phyloP scores from a whole-genome alignment of 2,797 vertebrate genomes.

The Thunnus albacares region DNA sequence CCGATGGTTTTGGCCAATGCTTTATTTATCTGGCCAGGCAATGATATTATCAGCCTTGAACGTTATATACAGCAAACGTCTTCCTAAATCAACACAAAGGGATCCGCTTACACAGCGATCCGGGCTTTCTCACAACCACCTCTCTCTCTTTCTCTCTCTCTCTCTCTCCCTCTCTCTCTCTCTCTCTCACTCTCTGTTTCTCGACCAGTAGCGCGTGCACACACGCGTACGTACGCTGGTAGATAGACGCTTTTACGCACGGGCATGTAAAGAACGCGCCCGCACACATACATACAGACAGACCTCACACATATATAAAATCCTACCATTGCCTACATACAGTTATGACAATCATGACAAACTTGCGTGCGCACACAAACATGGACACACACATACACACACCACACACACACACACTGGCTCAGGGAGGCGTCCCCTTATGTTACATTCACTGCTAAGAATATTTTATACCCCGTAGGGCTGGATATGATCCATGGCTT shows the following conservation, averaged over 20 bases:
- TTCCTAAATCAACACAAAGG: conserved; percentile 95
- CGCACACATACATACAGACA: conserved; percentile 53
- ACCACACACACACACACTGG: conserved; percentile 27
- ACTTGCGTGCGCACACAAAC: conserved; percentile 18
- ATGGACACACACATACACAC: conserved; percentile 32
- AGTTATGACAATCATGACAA: conserved; percentile 42
- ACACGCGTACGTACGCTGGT: conserved; percentile 60
- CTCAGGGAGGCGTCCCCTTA: conserved; percentile 59
- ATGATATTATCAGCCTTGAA: conserved; percentile 93
- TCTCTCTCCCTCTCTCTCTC: conserved; percentile 42
- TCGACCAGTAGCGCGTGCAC: conserved; percentile 67
- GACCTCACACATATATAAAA: conserved; percentile 48
- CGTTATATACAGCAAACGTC: conserved; percentile 91
- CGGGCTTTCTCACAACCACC: conserved; percentile 82
- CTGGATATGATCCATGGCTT: conserved; percentile 86
- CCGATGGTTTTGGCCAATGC: conserved; percentile 87
- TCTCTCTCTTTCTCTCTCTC: conserved; percentile 61
- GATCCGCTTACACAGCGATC: conserved; percentile 88
- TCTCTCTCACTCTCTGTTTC: conserved; percentile 38
- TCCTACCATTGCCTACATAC: conserved; percentile 28
- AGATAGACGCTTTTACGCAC: conserved; percentile 76
- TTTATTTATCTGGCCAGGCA: conserved; percentile 90
- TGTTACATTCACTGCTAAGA: conserved; percentile 78
- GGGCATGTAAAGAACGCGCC: conserved; percentile 57
- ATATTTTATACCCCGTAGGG: conserved; percentile 83